Conservation (phyloP, 2,113 vertebrate genomes). For the Ptilonorhynchus violaceus region DNA sequence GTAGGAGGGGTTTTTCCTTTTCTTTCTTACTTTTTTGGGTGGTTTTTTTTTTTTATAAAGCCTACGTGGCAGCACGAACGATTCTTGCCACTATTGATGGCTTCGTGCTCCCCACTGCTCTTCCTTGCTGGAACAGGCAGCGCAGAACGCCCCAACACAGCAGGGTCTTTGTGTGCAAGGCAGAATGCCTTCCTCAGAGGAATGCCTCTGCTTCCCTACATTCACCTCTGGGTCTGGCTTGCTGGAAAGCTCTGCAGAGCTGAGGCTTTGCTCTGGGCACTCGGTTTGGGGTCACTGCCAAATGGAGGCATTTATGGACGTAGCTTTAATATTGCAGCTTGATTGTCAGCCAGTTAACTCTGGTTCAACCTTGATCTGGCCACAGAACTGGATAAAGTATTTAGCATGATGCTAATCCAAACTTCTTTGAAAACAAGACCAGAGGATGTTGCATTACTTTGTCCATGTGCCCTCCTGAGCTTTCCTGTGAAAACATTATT, state of each 20-base stretch:
- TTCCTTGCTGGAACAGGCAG: not conserved
- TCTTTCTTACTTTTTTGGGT: not conserved
- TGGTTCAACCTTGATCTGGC: not conserved
- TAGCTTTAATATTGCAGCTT: not conserved
- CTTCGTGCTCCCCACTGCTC: not conserved
- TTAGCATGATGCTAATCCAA: not conserved
- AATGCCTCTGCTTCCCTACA: not conserved
- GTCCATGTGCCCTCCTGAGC: not conserved
- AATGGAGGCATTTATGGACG: not conserved
- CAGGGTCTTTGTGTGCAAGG: conserved; percentile 24
- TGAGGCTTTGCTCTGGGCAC: not conserved
- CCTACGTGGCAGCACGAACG: not conserved
- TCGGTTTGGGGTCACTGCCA: not conserved
- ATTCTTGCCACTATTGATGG: not conserved
- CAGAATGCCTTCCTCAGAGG: not conserved
- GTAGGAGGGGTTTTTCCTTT: not conserved
- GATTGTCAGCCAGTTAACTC: not conserved
- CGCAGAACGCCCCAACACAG: not conserved
- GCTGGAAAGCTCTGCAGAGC: not conserved
- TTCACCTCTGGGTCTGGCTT: not conserved
- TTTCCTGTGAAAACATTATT: not conserved
- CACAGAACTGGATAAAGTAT: not conserved
- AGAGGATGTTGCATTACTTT: not conserved
- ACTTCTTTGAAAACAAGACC: not conserved
- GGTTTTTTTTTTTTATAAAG: not conserved